These are phyloP conservation scores for Gobiocypris rarus DNA, from an alignment of 2,113 vertebrate genomes.

Conservation along the genomic window DNA sequence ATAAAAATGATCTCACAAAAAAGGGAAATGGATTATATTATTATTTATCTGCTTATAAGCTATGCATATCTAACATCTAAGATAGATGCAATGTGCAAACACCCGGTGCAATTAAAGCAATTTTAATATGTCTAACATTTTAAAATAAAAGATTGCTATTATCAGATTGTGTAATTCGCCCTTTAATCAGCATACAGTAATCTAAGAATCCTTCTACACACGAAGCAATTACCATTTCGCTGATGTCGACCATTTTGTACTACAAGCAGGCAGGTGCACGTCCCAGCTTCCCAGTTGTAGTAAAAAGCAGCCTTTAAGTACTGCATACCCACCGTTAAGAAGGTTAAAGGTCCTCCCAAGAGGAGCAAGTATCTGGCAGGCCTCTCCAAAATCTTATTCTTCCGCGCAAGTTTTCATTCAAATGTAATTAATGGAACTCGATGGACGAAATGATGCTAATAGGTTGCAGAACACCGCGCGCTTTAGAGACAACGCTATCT, in stretches of 20 bases:
- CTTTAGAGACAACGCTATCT: background rate
- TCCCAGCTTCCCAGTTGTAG: slow-evolving; percentile 71
- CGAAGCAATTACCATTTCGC: slow-evolving; percentile 29
- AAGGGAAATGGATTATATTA: background rate
- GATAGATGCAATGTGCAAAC: background rate
- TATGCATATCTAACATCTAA: background rate
- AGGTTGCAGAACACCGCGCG: slow-evolving; percentile 68
- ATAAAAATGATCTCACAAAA: background rate
- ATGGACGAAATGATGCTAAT: slow-evolving; percentile 86
- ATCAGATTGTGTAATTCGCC: background rate
- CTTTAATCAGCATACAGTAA: background rate
- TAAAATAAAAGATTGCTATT: background rate
- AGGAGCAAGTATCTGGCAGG: slow-evolving; percentile 82
- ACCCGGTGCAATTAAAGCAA: background rate
- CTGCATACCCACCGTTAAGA: slow-evolving; percentile 75
- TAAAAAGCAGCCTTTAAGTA: slow-evolving; percentile 73
- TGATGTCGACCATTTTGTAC: slow-evolving; percentile 66
- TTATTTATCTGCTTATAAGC: background rate
- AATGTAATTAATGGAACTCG: slow-evolving; percentile 82
- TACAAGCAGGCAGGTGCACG: slow-evolving; percentile 78
- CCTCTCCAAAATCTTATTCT: slow-evolving; percentile 83
- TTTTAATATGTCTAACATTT: background rate
- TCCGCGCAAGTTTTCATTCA: slow-evolving; percentile 81
- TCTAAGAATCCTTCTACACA: slow-evolving; percentile 27
- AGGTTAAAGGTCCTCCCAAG: slow-evolving; percentile 83